Base-by-base conservation (phyloP, 64 coral and sea anemone species). In the Montipora sp. region DNA sequence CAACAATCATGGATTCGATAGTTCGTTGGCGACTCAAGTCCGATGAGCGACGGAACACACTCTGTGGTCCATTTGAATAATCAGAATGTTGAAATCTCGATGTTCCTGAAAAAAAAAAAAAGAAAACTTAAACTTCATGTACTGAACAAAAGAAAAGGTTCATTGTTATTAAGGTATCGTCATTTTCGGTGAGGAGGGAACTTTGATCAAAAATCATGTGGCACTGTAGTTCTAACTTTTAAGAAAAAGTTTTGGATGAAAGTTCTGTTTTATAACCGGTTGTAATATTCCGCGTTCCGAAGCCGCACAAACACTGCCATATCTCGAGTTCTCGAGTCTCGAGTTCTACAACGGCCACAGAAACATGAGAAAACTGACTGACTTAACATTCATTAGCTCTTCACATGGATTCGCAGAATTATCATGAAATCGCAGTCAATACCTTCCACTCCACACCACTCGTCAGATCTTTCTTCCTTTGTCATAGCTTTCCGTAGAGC, bases 371-470 rank as follows among this genome's bases (percentile, higher is more conserved):
- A 27, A 27, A 27, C 27, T 27, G 1, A 27, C 27, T 27, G 27
- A 27, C 27, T 27, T 27, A 27, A 27, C 27, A 27, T 27, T 1
- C 27, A 27, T 27, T 27, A 27, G 36, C 36, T 36, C 36, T n/a
- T 68, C 63, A 57, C 1, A 68, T n/a, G 18, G 36, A 36, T 36
- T 36, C 36, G 36, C 2, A 36, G 36, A 36, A 0, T 36, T 36
- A 36, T n/a, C n/a, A n/a, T 36, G 36, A 36, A 36, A 36, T 66
- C 2, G 7, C 15, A 14, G 12, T 66, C 68, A 16, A 20, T 82
- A 91, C 89, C 89, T 91, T 91, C 19, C 22, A 91, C 89, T 83
- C 89, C 89, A 74, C 89, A 91, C 89, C 89, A 91, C 48, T 65
- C 51, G 2, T 81, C 89, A 47, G 77, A 53, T 91, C 89, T 91